A percentile compares a stretch with the other conserved stretches of the same genome.
Evolutionary conservation across 1,140 invertebrate genomes (phyloP).

Genomic region (Periplaneta americana): DNA sequence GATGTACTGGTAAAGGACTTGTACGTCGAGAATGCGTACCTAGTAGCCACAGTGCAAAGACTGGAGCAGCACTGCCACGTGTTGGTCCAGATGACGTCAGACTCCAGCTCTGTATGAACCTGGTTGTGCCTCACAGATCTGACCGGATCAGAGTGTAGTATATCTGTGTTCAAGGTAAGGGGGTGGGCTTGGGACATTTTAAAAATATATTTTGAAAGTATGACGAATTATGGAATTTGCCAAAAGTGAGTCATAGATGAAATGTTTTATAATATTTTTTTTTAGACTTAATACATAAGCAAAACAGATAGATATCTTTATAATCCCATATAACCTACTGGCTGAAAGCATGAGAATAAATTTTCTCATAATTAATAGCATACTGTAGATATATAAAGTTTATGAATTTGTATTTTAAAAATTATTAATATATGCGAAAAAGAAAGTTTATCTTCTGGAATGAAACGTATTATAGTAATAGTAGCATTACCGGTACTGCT

Average conservation of each 20-base stretch:
- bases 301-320: not conserved
- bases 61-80: slow-evolving; percentile 52
- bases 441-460: no score
- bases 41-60: slow-evolving; percentile 56
- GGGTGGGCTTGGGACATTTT: not conserved
- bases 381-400: no score
- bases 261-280: not conserved
- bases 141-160: not conserved
- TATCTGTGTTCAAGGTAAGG: not conserved
- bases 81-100: slow-evolving; percentile 32
- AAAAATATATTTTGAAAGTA: not conserved
- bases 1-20: slow-evolving; percentile 72
- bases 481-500: no score
- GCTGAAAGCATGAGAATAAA: no score
- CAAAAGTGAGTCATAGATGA: not conserved
- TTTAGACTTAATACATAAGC: not conserved
- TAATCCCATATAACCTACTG: not conserved
- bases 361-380: no score
- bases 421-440: no score
- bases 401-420: no score
- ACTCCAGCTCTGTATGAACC: slow-evolving; percentile 9
- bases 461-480: no score
- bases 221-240: no score
- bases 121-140: not conserved
- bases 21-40: slow-evolving; percentile 72